These are phyloP conservation scores for Paralichthys olivaceus DNA, from an alignment of 2,113 vertebrate genomes.

Conservation along the genomic window DNA sequence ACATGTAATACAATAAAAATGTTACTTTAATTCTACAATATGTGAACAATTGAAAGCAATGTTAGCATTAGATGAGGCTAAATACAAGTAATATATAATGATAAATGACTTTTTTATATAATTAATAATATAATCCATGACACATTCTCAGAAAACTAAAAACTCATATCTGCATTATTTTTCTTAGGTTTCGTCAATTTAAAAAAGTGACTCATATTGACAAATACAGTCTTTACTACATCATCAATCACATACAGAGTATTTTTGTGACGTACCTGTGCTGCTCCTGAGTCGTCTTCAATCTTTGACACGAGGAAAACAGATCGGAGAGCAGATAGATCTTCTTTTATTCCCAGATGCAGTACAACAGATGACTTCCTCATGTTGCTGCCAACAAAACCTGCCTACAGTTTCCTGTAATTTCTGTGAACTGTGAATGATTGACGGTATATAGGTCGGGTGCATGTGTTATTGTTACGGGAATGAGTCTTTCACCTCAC, in stretches of 20 bases:
- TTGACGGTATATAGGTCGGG: constrained; percentile 19
- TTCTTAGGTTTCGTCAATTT: background rate
- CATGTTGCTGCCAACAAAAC: background rate
- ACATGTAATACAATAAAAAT: background rate
- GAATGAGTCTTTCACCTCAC: too few relatives aligned
- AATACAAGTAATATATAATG: too few relatives aligned
- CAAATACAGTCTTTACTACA: background rate
- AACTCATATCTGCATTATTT: background rate
- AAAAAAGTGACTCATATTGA: background rate
- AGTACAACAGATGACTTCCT: constrained; percentile 29
- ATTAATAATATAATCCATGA: background rate
- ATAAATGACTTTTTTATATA: background rate
- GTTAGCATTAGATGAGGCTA: background rate
- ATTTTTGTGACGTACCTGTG: background rate
- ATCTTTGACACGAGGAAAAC: background rate
- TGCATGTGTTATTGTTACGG: too few relatives aligned
- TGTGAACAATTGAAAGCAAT: background rate
- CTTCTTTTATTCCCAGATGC: background rate
- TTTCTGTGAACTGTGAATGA: constrained; percentile 39
- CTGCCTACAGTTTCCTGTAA: background rate
- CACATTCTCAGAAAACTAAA: too few relatives aligned
- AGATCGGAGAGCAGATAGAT: background rate
- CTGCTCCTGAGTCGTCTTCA: background rate
- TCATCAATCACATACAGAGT: background rate
- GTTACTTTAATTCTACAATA: background rate